phyloP scores from a whole-genome alignment of 2,113 vertebrate genomes.

The Isurus oxyrinchus region DNA sequence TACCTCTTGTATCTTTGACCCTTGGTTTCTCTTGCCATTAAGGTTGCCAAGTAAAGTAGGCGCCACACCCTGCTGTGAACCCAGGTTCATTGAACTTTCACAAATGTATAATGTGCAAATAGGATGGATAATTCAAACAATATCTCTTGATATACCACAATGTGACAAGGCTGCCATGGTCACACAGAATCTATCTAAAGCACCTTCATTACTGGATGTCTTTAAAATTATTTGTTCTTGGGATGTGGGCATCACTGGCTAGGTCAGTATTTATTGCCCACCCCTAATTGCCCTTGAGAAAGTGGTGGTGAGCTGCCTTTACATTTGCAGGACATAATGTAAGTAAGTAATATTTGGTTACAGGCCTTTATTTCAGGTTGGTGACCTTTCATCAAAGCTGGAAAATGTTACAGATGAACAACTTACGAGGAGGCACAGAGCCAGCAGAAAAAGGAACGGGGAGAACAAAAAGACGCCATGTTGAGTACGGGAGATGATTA shows the following conservation, averaged over 20 bases:
- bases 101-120: neutral
- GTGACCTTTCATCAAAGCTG: neutral
- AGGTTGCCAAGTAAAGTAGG: neutral
- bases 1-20: neutral
- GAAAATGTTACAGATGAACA: neutral
- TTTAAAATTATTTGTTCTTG: too few relatives aligned
- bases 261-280: too few relatives aligned
- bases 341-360: neutral
- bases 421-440: neutral
- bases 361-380: too few relatives aligned
- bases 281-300: too few relatives aligned
- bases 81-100: neutral
- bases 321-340: neutral
- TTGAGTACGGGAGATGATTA: neutral
- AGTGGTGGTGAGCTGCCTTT: too few relatives aligned
- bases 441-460: neutral
- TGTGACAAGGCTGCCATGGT: neutral
- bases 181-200: neutral
- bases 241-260: too few relatives aligned
- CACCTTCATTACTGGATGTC: neutral
- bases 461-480: neutral
- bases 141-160: neutral
- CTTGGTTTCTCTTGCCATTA: neutral
- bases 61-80: neutral
- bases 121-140: neutral